Evolutionary conservation across 2,113 vertebrate genomes (phyloP).

Genomic region (Globicephala melas): DNA sequence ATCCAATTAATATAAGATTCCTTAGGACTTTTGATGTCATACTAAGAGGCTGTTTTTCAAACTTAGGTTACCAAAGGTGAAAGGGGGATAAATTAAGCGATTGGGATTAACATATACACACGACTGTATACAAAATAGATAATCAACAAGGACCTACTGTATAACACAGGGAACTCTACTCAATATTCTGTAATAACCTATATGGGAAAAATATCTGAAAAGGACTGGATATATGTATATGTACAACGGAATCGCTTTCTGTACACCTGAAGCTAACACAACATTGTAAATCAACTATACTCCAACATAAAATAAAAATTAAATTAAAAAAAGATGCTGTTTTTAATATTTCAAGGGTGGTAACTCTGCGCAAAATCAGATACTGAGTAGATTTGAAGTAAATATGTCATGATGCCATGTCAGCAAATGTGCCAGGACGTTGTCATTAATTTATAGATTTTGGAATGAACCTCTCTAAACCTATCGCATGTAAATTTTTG

Average conservation of each 20-base stretch:
- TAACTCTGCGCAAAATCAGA: background rate
- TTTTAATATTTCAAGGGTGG: background rate
- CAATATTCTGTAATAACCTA: background rate
- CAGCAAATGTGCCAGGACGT: background rate
- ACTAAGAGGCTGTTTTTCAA: background rate
- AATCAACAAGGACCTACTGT: background rate
- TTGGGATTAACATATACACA: background rate
- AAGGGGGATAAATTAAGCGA: background rate
- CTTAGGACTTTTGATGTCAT: background rate
- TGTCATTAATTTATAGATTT: background rate
- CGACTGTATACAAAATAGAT: background rate
- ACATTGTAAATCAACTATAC: background rate
- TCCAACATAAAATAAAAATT: background rate
- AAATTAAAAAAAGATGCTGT: background rate
- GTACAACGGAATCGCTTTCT: background rate
- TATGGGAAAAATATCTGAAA: background rate
- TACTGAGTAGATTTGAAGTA: background rate
- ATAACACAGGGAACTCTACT: background rate
- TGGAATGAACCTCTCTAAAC: background rate
- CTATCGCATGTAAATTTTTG: background rate
- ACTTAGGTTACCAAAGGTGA: background rate
- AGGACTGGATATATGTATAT: background rate
- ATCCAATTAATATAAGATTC: background rate
- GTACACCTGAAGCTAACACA: background rate
- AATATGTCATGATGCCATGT: background rate